Base-by-base conservation (phyloP, 2,888 invertebrate species). In the Tipula helvola region DNA sequence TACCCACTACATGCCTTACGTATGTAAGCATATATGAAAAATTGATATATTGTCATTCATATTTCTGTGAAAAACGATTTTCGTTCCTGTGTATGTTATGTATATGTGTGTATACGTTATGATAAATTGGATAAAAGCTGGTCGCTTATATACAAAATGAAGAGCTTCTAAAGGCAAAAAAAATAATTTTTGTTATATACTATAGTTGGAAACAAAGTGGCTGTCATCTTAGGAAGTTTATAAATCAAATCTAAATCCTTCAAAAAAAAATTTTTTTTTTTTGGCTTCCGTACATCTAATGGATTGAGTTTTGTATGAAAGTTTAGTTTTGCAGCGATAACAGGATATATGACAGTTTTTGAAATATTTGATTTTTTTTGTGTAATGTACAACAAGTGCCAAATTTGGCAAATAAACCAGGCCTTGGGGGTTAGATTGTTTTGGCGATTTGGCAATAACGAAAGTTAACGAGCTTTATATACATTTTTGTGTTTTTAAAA, bases 1-100 rank as follows among this genome's bases (percentile, higher is more conserved):
- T 28, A 71, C 28, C 7, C 52, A 52, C n/a, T 28, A 71, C 71
- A 18, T 16, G 7, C 39, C 7, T 39, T 39, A 39, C 39, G 39
- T 71, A 28, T 71, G 12, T 28, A n/a, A n/a, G n/a, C n/a, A n/a
- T 71, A 28, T 28, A 71, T 71, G 71, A 71, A 71, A 71, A 71
- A 71, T 71, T 71, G 71, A 71, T 71, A 71, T 71, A 71, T 71
- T 71, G 71, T 71, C 71, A 71, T 71, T 71, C 71, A 71, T 71
- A 71, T 71, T 71, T 71, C n/a, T n/a, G 52, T 52, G n/a, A 2
- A 7, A 52, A n/a, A 52, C n/a, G n/a, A 52, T 52, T 44, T n/a
- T 52, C 52, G n/a, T 52, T n/a, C n/a, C 4, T 52, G 5, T 52
- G n/a, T 52, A 5, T 3, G 7, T 39, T 39, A 41, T 41, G 41